phyloP scores from a whole-genome alignment of 2,113 vertebrate genomes.

The Silurus asotus region DNA sequence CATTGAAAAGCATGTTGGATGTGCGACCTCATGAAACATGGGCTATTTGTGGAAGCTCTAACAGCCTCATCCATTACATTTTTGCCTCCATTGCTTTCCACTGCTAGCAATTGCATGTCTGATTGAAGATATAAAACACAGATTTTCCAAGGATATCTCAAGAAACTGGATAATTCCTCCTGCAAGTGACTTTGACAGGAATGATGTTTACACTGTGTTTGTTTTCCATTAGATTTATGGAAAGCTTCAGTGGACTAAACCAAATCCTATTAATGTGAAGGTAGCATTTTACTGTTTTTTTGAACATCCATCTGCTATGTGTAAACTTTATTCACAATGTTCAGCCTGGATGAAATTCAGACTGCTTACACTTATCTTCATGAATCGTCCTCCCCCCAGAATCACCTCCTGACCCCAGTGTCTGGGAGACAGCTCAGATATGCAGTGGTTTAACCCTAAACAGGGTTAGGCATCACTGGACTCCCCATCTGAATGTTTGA shows the following conservation, averaged over 20 bases:
- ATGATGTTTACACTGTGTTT: not conserved
- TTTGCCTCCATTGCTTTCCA: constrained; percentile 42
- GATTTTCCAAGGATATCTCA: constrained; percentile 61
- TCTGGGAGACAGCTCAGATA: constrained; percentile 51
- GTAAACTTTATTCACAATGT: constrained; percentile 44
- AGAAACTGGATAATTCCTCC: constrained; percentile 58
- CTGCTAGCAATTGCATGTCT: constrained; percentile 52
- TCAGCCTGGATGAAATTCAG: constrained; percentile 44
- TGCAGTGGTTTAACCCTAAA: constrained; percentile 27
- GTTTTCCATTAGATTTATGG: not conserved
- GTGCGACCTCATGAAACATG: constrained; percentile 6
- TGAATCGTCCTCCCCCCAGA: constrained; percentile 31
- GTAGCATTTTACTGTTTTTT: not conserved
- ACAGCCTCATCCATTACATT: not conserved
- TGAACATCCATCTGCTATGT: constrained; percentile 37
- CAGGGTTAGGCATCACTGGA: constrained; percentile 15
- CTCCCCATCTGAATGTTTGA: constrained; percentile 19
- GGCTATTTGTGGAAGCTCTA: not conserved
- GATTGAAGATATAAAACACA: constrained; percentile 65
- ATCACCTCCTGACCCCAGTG: constrained; percentile 49
- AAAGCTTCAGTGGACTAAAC: constrained; percentile 21
- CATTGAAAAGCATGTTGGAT: not conserved
- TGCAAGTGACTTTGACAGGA: constrained; percentile 28
- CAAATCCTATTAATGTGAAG: not conserved
- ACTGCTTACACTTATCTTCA: constrained; percentile 13